phyloP scores from a whole-genome alignment of 1,140 invertebrate species.

The Mercenaria mercenaria region DNA sequence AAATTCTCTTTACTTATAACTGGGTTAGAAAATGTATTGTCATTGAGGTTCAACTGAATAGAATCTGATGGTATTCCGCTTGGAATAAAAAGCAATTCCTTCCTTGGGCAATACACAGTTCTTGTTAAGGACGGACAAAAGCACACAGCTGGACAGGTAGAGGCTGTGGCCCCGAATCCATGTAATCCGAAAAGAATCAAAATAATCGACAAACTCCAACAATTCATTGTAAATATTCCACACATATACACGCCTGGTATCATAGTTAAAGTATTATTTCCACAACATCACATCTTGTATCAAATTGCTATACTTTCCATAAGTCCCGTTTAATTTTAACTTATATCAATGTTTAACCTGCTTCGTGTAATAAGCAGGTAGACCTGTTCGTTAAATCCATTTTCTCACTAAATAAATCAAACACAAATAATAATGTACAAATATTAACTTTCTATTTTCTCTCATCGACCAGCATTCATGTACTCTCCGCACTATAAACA shows the following conservation, averaged over 20 bases:
- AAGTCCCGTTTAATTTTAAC: background rate
- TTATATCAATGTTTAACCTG: background rate
- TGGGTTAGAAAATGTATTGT: constrained; percentile 81
- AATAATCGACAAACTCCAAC: background rate
- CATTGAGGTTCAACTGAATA: constrained; percentile 83
- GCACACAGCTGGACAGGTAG: constrained; percentile 81
- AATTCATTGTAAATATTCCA: background rate
- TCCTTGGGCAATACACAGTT: constrained; percentile 83
- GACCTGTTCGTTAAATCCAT: constrained; percentile 13
- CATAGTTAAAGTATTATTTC: background rate
- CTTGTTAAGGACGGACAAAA: constrained; percentile 83
- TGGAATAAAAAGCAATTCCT: constrained; percentile 80
- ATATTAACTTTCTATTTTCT: constrained; percentile 20
- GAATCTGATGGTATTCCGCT: constrained; percentile 82
- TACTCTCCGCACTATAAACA: background rate
- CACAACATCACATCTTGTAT: background rate
- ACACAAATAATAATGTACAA: background rate
- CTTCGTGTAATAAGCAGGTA: constrained; percentile 7
- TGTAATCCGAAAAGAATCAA: background rate
- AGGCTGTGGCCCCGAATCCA: background rate
- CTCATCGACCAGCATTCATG: background rate
- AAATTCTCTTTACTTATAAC: constrained; percentile 80
- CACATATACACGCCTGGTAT: background rate
- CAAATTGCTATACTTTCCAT: background rate
- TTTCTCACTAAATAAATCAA: background rate